Percentiles rank a stretch among this genome's conserved stretches.
Conservation (phyloP, 2,113 vertebrate species). For the Neogobius melanostomus region DNA sequence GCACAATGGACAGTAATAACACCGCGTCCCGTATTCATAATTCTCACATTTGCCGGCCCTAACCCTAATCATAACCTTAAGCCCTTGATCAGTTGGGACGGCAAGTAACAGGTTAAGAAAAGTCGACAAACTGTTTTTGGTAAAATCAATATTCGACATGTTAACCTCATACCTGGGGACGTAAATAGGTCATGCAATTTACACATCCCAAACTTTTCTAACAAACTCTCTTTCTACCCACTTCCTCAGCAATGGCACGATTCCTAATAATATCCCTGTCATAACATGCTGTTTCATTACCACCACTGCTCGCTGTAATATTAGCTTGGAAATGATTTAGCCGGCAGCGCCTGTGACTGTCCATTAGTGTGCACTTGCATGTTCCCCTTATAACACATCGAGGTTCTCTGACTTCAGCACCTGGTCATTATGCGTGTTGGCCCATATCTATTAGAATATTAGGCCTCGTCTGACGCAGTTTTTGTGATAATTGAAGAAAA, state of each 20-base stretch:
- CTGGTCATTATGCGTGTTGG: constrained; percentile 1
- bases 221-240: neutral
- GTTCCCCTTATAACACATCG: too few species aligned
- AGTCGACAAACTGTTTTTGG: too few species aligned
- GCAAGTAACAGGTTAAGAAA: too few species aligned
- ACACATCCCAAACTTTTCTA: neutral
- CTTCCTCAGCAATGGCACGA: neutral
- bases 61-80: too few species aligned
- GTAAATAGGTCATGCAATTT: too few species aligned
- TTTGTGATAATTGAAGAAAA: constrained; percentile 19
- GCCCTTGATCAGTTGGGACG: too few species aligned
- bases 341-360: neutral
- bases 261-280: too few species aligned
- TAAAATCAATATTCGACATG: too few species aligned
- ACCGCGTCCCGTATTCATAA: too few species aligned
- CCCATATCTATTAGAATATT: neutral
- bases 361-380: neutral
- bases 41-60: too few species aligned
- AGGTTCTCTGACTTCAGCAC: neutral
- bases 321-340: neutral
- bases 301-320: neutral
- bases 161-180: too few species aligned
- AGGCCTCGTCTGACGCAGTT: constrained; percentile 8
- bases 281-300: neutral
- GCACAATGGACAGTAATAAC: too few species aligned